Base-by-base conservation (phyloP, 2,113 vertebrate genomes). In the Cnemophilus loriae region DNA sequence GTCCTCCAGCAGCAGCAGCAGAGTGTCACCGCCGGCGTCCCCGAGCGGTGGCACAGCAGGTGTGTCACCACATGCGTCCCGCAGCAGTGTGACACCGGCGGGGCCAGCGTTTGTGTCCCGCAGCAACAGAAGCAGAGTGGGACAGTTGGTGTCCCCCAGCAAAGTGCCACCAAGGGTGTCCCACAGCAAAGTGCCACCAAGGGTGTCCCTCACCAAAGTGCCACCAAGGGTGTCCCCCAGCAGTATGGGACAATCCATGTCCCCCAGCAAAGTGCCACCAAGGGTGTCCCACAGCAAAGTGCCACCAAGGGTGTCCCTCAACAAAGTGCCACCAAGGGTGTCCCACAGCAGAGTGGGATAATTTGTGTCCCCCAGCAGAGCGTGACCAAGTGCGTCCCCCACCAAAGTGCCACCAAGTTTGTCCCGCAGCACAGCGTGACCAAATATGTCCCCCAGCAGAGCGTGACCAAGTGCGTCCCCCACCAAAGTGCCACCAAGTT, bases 151-250 rank as follows among this genome's bases (percentile, higher is more conserved):
- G 37, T 52, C 23, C 18, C 59, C 1, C 47, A 41, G 46, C 35
- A 56, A 7, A 7, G 67, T 39, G 47, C 2, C 44, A 68, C 83
- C 24, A 37, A 32, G 6, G 3, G 55, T 61, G 49, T 30, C 5
- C 47, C 28, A 1, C 35, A 77, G 42, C 77, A 65, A 11, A 10
- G 68, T 33, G 69, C 5, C 3, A 10, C 37, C 13, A 13, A 33
- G 0, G 4, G 30, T 33, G 46, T 49, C 68, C 8, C 68, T 0
- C 20, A 68, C 17, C 55, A 27, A 0, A 1, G 7, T 35, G 49
- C 1, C 1, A 13, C 42, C 16, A 13, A 23, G 1, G 1, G 52
- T 26, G 61, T 65, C 55, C 1, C 33, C 0, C n/a, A 74, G 4
- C 50, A 32, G 0, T 22, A 70, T 69, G 64, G 2, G 10, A 71